A percentile compares a stretch with the other conserved stretches of the same genome.
Conservation (phyloP, 2,113 vertebrate species). For the Perca flavescens region DNA sequence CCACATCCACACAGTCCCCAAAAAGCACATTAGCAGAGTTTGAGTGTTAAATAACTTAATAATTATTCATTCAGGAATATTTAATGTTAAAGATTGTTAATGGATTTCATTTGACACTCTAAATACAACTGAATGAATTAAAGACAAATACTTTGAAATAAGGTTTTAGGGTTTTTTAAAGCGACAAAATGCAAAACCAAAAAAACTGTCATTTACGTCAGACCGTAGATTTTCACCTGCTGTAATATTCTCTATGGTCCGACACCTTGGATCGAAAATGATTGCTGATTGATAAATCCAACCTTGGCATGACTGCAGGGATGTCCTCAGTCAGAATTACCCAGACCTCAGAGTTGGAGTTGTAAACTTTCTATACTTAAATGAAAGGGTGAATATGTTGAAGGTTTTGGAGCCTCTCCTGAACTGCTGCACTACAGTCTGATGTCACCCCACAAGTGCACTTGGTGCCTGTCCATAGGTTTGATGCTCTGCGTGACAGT, state of each 20-base stretch:
- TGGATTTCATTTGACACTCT: too few species aligned
- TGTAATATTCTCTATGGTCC: not conserved
- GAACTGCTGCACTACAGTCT: not conserved
- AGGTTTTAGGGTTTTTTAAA: too few species aligned
- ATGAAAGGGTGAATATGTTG: not conserved
- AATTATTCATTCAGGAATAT: not conserved
- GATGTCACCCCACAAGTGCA: not conserved
- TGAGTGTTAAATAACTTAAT: not conserved
- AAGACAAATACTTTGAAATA: too few species aligned
- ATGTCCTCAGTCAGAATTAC: not conserved
- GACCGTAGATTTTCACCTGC: not conserved
- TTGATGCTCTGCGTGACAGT: not conserved
- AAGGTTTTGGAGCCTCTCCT: not conserved
- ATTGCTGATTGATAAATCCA: not conserved
- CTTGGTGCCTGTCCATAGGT: not conserved
- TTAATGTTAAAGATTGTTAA: not conserved
- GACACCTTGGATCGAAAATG: not conserved
- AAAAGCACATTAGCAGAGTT: not conserved
- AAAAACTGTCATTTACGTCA: too few species aligned
- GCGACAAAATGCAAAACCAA: too few species aligned
- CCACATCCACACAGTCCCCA: not conserved
- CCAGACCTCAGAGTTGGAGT: not conserved
- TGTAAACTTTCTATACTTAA: not conserved
- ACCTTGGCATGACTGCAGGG: not conserved
- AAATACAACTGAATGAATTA: too few species aligned